Conservation (phyloP, 2,113 vertebrate species). For the Pterocles burchelli region DNA sequence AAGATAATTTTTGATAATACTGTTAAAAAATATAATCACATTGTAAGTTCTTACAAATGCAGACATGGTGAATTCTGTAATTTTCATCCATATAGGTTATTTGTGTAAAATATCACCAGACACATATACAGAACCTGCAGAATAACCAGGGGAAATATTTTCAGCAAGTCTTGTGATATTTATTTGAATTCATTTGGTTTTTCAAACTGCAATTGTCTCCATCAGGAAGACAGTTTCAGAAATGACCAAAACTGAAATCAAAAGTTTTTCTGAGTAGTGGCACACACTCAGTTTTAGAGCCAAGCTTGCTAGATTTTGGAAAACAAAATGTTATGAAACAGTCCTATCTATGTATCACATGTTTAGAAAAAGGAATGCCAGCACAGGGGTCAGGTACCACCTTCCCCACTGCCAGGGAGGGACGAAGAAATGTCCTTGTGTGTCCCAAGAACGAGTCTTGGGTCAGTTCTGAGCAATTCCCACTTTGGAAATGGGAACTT, state of each 20-base stretch:
- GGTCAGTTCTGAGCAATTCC: background rate
- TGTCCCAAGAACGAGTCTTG: background rate
- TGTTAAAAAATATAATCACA: background rate
- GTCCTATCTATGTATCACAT: accelerated
- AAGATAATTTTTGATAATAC: background rate
- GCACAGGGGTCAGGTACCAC: accelerated
- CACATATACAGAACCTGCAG: background rate
- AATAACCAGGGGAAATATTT: background rate
- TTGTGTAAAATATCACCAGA: background rate
- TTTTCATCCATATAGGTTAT: background rate
- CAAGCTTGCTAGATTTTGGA: background rate
- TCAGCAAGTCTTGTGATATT: background rate
- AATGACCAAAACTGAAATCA: background rate
- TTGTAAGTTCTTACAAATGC: background rate
- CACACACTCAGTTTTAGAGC: background rate
- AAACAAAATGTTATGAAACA: background rate
- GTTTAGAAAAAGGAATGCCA: background rate
- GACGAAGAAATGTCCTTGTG: too few species aligned
- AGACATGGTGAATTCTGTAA: background rate
- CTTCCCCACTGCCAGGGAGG: background rate
- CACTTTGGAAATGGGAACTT: background rate
- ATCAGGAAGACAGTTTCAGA: background rate
- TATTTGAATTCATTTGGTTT: background rate
- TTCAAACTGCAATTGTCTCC: background rate
- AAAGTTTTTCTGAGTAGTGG: too few species aligned